Percentiles rank a stretch among this genome's conserved stretches.
These are phyloP conservation scores for Heteromyza rotundicornis DNA, from an alignment of 2,888 invertebrate genomes.

Conservation along the genomic window DNA sequence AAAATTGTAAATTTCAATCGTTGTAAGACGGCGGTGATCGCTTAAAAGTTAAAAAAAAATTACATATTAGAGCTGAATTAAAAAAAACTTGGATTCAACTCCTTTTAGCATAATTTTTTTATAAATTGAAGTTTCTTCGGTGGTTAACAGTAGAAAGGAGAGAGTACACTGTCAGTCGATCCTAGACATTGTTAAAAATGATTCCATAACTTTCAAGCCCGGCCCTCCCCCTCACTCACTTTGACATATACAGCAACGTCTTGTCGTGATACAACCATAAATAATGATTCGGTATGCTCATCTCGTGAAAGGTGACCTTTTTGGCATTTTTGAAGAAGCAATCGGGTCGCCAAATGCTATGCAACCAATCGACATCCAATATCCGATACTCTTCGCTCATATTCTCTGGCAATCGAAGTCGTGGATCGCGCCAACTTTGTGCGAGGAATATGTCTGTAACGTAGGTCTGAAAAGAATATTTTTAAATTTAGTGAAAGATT, in stretches of 20 bases:
- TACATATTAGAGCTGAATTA: too few species aligned
- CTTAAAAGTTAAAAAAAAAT: too few species aligned
- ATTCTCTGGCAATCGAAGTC: conserved; percentile 87
- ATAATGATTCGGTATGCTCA: conserved; percentile 94
- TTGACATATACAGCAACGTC: conserved; percentile 90
- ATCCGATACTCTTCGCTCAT: conserved; percentile 92
- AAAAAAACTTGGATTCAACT: too few species aligned
- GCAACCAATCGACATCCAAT: conserved; percentile 87
- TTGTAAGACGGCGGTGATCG: too few species aligned
- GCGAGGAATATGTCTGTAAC: conserved; percentile 92
- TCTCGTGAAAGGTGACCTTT: conserved; percentile 91
- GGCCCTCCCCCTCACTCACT: too few species aligned
- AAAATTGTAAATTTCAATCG: too few species aligned
- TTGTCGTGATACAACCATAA: conserved; percentile 91
- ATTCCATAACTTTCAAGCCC: too few species aligned
- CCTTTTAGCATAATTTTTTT: too few species aligned
- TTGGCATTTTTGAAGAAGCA: conserved; percentile 94
- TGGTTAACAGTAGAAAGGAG: too few species aligned
- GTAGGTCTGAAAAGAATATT: conserved; percentile 73
- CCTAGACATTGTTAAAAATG: conserved; percentile 8
- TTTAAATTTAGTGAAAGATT: background rate
- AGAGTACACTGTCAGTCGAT: too few species aligned
- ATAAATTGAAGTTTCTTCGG: too few species aligned
- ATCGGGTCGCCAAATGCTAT: conserved; percentile 90
- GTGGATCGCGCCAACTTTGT: conserved; percentile 90